A percentile compares a stretch with the other conserved stretches of the same genome.
Evolutionary conservation across 1,140 invertebrate species (phyloP).

Genomic region (Cryptotermes secundus): DNA sequence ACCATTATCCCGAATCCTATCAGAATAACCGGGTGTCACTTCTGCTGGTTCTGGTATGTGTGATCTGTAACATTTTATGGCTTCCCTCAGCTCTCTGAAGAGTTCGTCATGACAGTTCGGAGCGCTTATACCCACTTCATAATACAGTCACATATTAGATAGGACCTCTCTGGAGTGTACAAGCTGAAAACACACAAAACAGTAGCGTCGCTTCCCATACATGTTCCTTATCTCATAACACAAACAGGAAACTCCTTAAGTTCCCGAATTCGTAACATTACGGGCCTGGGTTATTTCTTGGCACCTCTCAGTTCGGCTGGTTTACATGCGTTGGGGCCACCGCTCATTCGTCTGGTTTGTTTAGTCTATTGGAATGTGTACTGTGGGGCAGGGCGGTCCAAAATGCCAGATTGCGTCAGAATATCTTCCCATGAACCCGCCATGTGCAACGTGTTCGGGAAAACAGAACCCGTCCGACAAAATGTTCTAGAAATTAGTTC

Average conservation of each 20-base stretch:
- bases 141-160: too few relatives aligned
- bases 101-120: too few relatives aligned
- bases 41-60: too few relatives aligned
- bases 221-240: neutral
- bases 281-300: neutral
- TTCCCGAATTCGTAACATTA: neutral
- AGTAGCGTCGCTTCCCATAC: neutral
- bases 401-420: neutral
- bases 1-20: too few relatives aligned
- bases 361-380: conserved; percentile 11
- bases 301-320: neutral
- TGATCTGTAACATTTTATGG: too few relatives aligned
- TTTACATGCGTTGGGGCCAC: neutral
- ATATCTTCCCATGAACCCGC: neutral
- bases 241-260: neutral
- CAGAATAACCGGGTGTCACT: too few relatives aligned
- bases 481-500: too few relatives aligned
- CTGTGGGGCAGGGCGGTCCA: neutral
- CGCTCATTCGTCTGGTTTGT: neutral
- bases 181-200: neutral
- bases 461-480: too few relatives aligned
- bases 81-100: too few relatives aligned
- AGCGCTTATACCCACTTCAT: too few relatives aligned
- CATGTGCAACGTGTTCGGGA: too few relatives aligned
- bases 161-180: too few relatives aligned